Base-by-base conservation (phyloP, 2,888 invertebrate species). In the Octodonta nipae region DNA sequence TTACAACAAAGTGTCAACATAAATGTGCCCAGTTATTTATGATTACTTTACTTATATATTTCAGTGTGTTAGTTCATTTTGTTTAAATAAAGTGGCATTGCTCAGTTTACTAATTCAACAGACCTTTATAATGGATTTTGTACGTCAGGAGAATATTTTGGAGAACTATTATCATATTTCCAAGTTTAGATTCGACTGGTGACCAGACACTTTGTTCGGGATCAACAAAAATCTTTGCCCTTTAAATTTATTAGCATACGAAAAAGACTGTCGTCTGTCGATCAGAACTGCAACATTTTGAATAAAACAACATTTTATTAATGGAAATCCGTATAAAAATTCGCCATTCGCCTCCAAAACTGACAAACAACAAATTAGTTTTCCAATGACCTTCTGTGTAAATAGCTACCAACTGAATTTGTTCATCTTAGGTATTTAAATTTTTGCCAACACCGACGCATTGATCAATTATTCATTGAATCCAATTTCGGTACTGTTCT, bases 261-360 rank as follows among this genome's bases (percentile, higher is more conserved):
- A 27, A 16, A 28, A 32, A 32, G 27, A 28, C 10, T 25, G 14
- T 15, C 10, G 11, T 16, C 22, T 5, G 10, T 30, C 15, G 13
- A 24, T 22, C 28, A 35, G 32, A 32, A 35, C 28, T 35, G 32
- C 35, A 35, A 27, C 31, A 16, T 32, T 14, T 25, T 35, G 35
- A 35, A 35, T 35, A 35, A 35, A 35, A 35, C 31, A 35, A 35
- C 35, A 27, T 32, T 32, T 35, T 32, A 14, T n/a, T 12, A 13
- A 8, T 4, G 12, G 7, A 33, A 13, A 27, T 16, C 15, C 15
- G 32, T 16, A 15, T 26, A 16, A 15, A n/a, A 33, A 29, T 28
- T 29, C 28, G 33, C 28, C 28, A 29, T 28, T 33, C 33, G 33
- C 24, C 15, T 27, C 14, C 24, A 35, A 24, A 32, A 35, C 12